Base-by-base conservation (phyloP, 2,888 invertebrate genomes). In the Yponomeuta evonymella region DNA sequence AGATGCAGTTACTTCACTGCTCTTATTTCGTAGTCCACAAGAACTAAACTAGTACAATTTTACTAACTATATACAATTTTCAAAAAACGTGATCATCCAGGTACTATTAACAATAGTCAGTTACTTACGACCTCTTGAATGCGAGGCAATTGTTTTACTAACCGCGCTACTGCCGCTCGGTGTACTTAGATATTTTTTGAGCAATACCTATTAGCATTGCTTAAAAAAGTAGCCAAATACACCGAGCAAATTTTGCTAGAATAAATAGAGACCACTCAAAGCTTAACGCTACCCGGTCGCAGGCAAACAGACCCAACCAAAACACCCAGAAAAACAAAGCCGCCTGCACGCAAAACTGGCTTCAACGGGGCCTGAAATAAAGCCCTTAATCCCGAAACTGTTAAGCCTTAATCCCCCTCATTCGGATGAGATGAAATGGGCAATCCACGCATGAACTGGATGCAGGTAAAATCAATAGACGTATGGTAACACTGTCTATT, bases 401-500 rank as follows among this genome's bases (percentile, higher is more conserved):
- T 23, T 23, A 67, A 36, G 67, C 23, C 33, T 29, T 69, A 69
- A 69, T 69, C 68, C 68, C 63, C 29, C 23, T 43, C 63, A 70
- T 64, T 72, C 72, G 72, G 67, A 68, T 48, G 70, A 66, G 71
- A 73, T 72, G 71, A 72, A 73, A 73, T 72, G 72, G 72, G 72
- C 73, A 73, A 71, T 73, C 71, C 71, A 70, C 71, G 70, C 71
- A 67, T 69, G 70, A 69, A 72, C 72, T 73, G 69, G 72, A 71
- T 71, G 71, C 73, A 73, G 73, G 73, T 73, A 73, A 72, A 74
- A 77, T 79, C 77, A 76, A 79, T 77, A 76, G 70, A 64, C 62
- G 63, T 70, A 62, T 43, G 73, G 69, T 48, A 79, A 72, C 78
- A 76, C 78, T 77, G 72, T 73, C 70, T 30, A 70, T 70, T 48